Evolutionary conservation across 1,140 invertebrate genomes (phyloP).

Genomic region (Dermatophagoides farinae): DNA sequence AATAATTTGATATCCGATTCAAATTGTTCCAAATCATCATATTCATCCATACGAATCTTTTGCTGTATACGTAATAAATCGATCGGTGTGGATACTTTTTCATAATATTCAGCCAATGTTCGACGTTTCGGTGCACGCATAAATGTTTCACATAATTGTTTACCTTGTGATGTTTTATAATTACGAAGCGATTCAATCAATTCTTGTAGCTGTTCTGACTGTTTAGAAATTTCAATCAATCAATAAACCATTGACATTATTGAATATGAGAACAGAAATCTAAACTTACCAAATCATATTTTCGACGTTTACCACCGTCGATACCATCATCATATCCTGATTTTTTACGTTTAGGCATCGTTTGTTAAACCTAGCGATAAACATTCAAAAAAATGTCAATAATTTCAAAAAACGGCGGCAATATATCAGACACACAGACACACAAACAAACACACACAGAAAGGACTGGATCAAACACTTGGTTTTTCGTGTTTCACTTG

Average conservation of each 20-base stretch:
- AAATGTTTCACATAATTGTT: conserved; percentile 73
- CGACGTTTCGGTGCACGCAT: conserved; percentile 70
- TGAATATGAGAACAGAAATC: background rate
- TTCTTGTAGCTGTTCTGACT: conserved; percentile 62
- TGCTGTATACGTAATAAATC: conserved; percentile 83
- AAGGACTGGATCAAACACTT: too few relatives aligned
- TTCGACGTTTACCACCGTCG: conserved; percentile 3
- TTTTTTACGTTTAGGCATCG: conserved; percentile 1
- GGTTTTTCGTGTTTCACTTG: too few relatives aligned
- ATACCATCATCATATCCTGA: background rate
- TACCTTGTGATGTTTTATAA: conserved; percentile 64
- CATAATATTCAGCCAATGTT: conserved; percentile 30
- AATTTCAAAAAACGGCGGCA: too few relatives aligned
- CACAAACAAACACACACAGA: too few relatives aligned
- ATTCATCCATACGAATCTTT: conserved; percentile 84
- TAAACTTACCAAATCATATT: conserved; percentile 6
- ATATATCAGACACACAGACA: too few relatives aligned
- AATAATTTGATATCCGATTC: conserved; percentile 64
- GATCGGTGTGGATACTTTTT: conserved; percentile 62
- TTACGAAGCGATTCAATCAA: conserved; percentile 74
- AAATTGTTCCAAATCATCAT: conserved; percentile 69
- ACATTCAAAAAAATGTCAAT: too few relatives aligned
- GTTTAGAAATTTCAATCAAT: background rate
- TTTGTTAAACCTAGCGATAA: too few relatives aligned
- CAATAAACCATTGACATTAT: background rate